Evolutionary conservation across 2,888 invertebrate species (phyloP).

Genomic region (Tethea ocularis): DNA sequence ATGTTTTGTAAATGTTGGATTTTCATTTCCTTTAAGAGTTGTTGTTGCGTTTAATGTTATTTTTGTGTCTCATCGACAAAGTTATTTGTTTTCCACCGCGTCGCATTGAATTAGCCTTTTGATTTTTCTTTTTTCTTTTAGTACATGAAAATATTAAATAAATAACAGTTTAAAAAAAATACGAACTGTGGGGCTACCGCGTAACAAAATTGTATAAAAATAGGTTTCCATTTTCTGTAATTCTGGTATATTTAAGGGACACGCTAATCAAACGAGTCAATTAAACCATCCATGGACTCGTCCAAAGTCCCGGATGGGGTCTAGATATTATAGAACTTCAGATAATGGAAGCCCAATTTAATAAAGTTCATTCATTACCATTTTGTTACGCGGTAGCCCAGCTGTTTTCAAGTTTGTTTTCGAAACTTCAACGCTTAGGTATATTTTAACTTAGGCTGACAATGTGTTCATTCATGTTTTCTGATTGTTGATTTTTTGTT

Average conservation of each 20-base stretch:
- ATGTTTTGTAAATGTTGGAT: conserved; percentile 50
- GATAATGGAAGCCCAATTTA: no score
- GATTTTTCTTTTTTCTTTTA: neutral
- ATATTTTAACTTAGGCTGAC: neutral
- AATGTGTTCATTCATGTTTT: conserved; percentile 30
- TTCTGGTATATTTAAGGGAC: no score
- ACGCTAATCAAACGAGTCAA: no score
- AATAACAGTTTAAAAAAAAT: neutral
- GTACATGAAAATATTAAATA: neutral
- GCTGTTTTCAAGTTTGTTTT: neutral
- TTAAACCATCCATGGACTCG: no score
- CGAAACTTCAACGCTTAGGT: neutral
- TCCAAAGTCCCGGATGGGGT: no score
- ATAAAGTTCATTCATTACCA: no score
- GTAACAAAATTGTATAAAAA: no score
- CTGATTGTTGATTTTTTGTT: conserved; percentile 33
- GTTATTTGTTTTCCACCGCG: conserved; percentile 26
- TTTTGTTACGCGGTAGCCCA: no score
- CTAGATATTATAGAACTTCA: no score
- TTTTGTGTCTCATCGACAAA: conserved; percentile 21
- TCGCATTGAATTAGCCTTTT: neutral
- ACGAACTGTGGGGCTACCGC: no score
- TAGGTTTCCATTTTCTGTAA: no score
- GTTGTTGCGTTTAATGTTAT: conserved; percentile 33
- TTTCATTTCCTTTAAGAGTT: conserved; percentile 30